A percentile compares a stretch with the other conserved stretches of the same genome.
These are phyloP conservation scores for Gryllus longicercus DNA, from an alignment of 2,888 invertebrate genomes.

Conservation along the genomic window DNA sequence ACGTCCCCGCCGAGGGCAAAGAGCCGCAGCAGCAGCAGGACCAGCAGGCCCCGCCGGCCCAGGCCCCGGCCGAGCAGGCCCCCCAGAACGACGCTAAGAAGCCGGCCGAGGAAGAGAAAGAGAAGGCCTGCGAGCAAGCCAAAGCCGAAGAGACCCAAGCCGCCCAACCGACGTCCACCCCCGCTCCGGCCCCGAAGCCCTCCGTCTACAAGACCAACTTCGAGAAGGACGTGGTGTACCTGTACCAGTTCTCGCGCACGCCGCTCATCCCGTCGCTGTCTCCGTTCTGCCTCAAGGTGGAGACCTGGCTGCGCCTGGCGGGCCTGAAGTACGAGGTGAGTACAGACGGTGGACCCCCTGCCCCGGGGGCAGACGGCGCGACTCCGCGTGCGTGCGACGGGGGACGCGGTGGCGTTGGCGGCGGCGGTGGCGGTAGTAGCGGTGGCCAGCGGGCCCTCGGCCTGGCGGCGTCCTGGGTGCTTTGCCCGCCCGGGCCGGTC, in stretches of 20 bases:
- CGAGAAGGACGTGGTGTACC: slow-evolving; percentile 88
- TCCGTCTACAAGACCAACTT: slow-evolving; percentile 82
- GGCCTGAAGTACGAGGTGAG: slow-evolving; percentile 92
- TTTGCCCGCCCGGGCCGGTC: neutral
- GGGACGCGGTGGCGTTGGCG: neutral
- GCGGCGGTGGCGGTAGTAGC: neutral
- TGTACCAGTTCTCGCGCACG: slow-evolving; percentile 90
- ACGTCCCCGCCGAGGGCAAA: slow-evolving; percentile 57
- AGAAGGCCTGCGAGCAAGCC: slow-evolving; percentile 47
- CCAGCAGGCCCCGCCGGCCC: slow-evolving; percentile 41
- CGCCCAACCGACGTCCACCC: slow-evolving; percentile 56
- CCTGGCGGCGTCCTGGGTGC: too few relatives aligned
- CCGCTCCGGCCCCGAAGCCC: slow-evolving; percentile 66
- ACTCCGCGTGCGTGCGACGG: neutral
- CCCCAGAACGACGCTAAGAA: slow-evolving; percentile 45
- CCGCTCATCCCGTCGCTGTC: slow-evolving; percentile 86
- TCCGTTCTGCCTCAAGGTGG: slow-evolving; percentile 91
- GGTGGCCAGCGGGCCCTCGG: too few relatives aligned
- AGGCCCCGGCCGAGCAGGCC: slow-evolving; percentile 34
- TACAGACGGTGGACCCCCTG: slow-evolving; percentile 31
- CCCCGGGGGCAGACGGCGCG: too few relatives aligned
- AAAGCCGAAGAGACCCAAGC: slow-evolving; percentile 50
- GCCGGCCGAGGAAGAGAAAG: slow-evolving; percentile 43
- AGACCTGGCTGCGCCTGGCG: slow-evolving; percentile 89
- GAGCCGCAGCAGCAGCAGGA: slow-evolving; percentile 43